Percentiles rank a stretch among this genome's conserved stretches.
Conservation (phyloP, 2,113 vertebrate genomes). For the Neodontobutis hainanensis region DNA sequence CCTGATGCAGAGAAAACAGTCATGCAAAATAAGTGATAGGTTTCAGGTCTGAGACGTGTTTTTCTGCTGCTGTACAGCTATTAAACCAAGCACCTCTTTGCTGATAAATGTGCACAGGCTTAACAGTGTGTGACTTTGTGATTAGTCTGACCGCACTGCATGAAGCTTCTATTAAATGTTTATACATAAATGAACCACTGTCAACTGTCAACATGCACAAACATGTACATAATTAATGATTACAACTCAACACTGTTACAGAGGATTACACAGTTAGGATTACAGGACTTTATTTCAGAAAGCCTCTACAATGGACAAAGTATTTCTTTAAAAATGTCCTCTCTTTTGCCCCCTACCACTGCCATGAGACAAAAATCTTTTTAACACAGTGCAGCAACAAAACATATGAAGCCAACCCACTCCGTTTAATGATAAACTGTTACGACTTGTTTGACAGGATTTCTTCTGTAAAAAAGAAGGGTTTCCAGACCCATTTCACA, state of each 20-base stretch:
- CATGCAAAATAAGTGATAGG: too few relatives aligned
- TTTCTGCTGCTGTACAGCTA: background rate
- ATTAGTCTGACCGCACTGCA: background rate
- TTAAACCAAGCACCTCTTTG: background rate
- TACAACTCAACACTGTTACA: background rate
- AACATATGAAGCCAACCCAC: too few relatives aligned
- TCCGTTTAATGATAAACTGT: too few relatives aligned
- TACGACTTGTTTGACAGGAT: too few relatives aligned
- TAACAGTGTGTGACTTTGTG: conserved; percentile 4
- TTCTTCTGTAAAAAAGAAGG: too few relatives aligned
- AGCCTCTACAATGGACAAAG: background rate
- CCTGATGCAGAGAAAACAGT: conserved; percentile 71
- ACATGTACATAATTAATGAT: background rate
- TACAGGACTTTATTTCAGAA: conserved; percentile 40
- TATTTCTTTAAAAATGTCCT: background rate
- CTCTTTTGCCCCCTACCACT: too few relatives aligned
- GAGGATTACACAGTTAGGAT: background rate
- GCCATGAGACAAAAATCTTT: too few relatives aligned
- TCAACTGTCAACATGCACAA: background rate
- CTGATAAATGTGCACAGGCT: background rate
- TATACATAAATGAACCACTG: background rate
- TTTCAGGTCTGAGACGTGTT: background rate
- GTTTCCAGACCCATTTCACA: too few relatives aligned
- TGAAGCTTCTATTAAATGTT: background rate
- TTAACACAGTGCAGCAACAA: too few relatives aligned